phyloP scores from a whole-genome alignment of 2,888 invertebrate genomes.

The Aleiodes alternator region DNA sequence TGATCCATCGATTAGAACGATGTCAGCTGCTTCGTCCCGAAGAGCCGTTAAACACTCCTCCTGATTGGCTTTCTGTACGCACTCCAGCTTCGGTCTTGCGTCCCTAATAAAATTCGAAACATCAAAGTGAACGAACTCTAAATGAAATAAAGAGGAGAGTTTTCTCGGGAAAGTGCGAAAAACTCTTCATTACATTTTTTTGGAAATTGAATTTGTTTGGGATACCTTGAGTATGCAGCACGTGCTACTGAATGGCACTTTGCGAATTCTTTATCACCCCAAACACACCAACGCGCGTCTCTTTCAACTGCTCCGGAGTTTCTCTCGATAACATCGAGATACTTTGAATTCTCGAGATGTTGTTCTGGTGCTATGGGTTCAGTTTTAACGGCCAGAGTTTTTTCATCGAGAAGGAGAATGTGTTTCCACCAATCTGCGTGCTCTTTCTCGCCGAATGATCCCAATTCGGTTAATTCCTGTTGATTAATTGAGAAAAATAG shows the following conservation, averaged over 20 bases:
- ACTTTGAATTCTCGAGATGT: constrained; percentile 81
- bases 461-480: constrained; percentile 67
- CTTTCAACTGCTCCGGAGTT: constrained; percentile 84
- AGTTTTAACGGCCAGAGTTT: constrained; percentile 81
- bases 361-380: constrained; percentile 80
- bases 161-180: background rate
- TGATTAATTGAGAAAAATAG: background rate
- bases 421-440: constrained; percentile 76
- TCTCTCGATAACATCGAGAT: constrained; percentile 84
- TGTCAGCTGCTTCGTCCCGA: constrained; percentile 82
- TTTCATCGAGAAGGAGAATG: constrained; percentile 79
- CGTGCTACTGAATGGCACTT: constrained; percentile 85
- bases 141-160: too few species aligned
- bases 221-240: constrained; percentile 70
- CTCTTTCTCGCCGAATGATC: constrained; percentile 72
- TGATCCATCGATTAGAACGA: constrained; percentile 83
- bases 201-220: background rate
- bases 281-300: constrained; percentile 81
- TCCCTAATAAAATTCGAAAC: constrained; percentile 75
- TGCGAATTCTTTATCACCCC: constrained; percentile 80
- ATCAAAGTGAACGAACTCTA: background rate
- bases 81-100: constrained; percentile 87
- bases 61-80: constrained; percentile 81
- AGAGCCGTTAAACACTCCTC: constrained; percentile 83
- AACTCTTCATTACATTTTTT: background rate